Percentiles rank a stretch among this genome's conserved stretches.
These are phyloP conservation scores for Hemibates koningsi DNA, from an alignment of 2,113 vertebrate species.

Conservation along the genomic window DNA sequence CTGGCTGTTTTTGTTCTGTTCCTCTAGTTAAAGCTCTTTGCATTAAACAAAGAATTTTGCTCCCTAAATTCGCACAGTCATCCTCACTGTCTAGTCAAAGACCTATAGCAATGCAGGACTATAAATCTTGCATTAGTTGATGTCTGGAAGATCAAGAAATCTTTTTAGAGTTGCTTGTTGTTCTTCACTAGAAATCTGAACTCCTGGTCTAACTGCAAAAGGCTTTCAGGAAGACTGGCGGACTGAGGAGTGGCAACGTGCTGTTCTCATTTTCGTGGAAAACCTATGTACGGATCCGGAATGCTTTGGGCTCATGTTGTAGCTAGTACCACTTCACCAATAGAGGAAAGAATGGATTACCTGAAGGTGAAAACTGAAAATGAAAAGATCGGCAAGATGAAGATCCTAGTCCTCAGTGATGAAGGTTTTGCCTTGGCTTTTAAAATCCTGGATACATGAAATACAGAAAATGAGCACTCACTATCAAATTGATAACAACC, in stretches of 20 bases:
- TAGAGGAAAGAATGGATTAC: background rate
- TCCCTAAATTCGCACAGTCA: background rate
- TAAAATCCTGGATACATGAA: background rate
- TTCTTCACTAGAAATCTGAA: background rate
- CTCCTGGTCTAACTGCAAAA: background rate
- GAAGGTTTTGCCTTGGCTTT: background rate
- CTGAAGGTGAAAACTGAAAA: background rate
- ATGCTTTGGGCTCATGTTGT: background rate
- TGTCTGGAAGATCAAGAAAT: background rate
- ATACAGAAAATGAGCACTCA: background rate
- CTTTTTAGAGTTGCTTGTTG: background rate
- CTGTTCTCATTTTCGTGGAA: background rate
- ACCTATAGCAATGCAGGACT: background rate
- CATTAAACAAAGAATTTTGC: background rate
- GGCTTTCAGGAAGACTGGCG: background rate
- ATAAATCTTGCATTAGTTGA: fast-evolving
- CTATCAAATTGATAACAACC: background rate
- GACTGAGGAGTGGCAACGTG: background rate
- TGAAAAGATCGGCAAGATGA: background rate
- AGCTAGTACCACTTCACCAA: background rate
- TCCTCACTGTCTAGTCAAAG: background rate
- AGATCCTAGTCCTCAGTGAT: background rate
- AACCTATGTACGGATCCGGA: fast-evolving
- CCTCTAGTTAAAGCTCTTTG: background rate
- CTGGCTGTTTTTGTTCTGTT: background rate